Percentiles rank a stretch among this genome's conserved stretches.
These are phyloP conservation scores for Rhopalosiphum maidis DNA, from an alignment of 1,140 invertebrate species.

Conservation along the genomic window DNA sequence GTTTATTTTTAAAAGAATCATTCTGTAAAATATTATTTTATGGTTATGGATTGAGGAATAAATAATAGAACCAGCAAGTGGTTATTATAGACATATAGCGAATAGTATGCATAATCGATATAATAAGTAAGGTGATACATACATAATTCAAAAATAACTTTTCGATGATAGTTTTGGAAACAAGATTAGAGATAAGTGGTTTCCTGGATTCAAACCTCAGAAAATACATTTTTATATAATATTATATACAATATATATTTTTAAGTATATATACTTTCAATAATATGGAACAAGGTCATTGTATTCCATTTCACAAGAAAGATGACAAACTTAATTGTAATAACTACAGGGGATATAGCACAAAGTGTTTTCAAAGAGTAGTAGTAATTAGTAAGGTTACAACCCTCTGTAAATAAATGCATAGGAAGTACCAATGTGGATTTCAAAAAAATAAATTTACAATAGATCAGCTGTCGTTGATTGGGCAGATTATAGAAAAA, in stretches of 20 bases:
- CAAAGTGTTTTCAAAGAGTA: no score
- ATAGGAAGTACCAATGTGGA: no score
- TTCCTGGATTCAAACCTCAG: not conserved
- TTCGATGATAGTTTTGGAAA: slow-evolving; percentile 9
- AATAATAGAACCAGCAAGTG: not conserved
- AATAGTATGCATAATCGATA: slow-evolving; percentile 4
- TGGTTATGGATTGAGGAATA: not conserved
- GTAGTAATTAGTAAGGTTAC: no score
- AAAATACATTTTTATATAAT: not conserved
- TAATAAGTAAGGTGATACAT: slow-evolving; percentile 1
- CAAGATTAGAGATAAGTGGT: slow-evolving; percentile 1
- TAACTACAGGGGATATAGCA: no score
- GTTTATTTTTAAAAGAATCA: slow-evolving; percentile 2
- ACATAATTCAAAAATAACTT: slow-evolving; percentile 18
- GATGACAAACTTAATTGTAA: no score
- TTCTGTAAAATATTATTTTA: not conserved
- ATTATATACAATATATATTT: not conserved
- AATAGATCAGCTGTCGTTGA: no score
- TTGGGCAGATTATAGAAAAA: no score
- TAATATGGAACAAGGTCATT: no score
- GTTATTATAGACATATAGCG: not conserved
- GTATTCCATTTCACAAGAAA: no score
- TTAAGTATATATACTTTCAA: not conserved
- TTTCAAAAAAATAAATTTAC: no score
- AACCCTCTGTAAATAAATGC: no score